Evolutionary conservation across 2,888 invertebrate genomes (phyloP).

Genomic region (Tineola bisselliella): DNA sequence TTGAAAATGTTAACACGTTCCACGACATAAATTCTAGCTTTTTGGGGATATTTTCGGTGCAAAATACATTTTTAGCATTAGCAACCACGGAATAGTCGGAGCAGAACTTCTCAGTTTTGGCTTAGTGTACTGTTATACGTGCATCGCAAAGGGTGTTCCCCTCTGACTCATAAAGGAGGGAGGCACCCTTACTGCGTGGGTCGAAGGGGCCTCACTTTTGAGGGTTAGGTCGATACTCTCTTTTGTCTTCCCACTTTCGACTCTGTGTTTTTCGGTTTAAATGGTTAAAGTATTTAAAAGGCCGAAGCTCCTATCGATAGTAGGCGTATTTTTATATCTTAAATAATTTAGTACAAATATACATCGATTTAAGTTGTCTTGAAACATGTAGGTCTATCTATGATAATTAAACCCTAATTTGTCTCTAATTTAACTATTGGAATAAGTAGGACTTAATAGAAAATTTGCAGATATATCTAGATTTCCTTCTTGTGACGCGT

Average conservation of each 20-base stretch:
- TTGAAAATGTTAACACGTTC: neutral
- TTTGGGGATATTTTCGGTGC: neutral
- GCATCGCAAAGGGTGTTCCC: constrained; percentile 60
- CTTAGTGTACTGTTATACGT: constrained; percentile 42
- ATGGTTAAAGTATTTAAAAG: constrained; percentile 24
- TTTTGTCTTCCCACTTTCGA: constrained; percentile 58
- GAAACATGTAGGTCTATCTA: no score
- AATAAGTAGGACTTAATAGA: no score
- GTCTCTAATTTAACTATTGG: no score
- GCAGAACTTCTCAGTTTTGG: constrained; percentile 15
- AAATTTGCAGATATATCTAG: no score
- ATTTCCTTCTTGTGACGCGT: no score
- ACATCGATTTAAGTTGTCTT: no score
- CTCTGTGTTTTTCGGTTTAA: constrained; percentile 19
- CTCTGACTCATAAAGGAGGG: constrained; percentile 67
- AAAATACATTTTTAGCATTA: neutral
- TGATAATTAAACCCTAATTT: no score
- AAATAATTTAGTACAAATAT: no score
- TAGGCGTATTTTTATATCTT: neutral
- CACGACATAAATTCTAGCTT: neutral
- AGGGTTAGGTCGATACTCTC: constrained; percentile 66
- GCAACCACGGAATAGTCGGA: neutral
- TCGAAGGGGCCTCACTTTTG: constrained; percentile 47
- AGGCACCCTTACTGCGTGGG: constrained; percentile 31
- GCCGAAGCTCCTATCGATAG: constrained; percentile 5